These are phyloP conservation scores for Melanostigma gelatinosum DNA, from an alignment of 2,113 vertebrate species.

Conservation along the genomic window DNA sequence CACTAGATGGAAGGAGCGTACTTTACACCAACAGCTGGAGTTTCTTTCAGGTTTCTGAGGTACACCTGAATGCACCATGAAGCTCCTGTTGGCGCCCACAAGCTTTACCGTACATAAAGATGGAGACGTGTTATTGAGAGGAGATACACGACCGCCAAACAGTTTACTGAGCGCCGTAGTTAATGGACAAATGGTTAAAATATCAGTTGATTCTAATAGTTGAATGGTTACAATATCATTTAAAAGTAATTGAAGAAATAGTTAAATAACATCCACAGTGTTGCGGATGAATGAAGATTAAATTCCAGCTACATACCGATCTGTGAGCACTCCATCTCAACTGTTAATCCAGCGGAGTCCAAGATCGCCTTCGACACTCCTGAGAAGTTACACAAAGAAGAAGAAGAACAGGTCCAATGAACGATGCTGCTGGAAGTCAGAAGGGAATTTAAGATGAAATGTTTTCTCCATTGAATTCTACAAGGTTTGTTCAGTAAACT, in stretches of 20 bases:
- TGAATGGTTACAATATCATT: no score
- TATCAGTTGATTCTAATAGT: no score
- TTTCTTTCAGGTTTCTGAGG: not conserved
- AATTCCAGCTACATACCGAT: constrained; percentile 76
- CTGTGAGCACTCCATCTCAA: constrained; percentile 78
- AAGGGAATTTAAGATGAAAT: no score
- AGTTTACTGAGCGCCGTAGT: no score
- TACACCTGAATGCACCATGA: not conserved
- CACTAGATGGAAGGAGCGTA: no score
- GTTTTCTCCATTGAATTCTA: not conserved
- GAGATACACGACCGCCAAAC: no score
- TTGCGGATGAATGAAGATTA: not conserved
- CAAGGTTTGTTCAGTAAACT: no score
- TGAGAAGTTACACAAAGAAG: constrained; percentile 47
- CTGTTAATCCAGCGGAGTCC: constrained; percentile 83
- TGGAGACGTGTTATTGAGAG: no score
- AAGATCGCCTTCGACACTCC: constrained; percentile 92
- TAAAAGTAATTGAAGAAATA: no score
- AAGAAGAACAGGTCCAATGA: not conserved
- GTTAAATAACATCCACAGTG: no score
- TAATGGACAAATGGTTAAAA: not conserved
- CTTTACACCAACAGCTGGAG: not conserved
- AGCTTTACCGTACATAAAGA: no score
- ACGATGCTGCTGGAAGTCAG: not conserved
- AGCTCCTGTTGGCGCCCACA: not conserved